Percentiles rank a stretch among this genome's conserved stretches.
These are phyloP conservation scores for Oostethus manadensis DNA, from an alignment of 2,113 vertebrate genomes.

Conservation along the genomic window DNA sequence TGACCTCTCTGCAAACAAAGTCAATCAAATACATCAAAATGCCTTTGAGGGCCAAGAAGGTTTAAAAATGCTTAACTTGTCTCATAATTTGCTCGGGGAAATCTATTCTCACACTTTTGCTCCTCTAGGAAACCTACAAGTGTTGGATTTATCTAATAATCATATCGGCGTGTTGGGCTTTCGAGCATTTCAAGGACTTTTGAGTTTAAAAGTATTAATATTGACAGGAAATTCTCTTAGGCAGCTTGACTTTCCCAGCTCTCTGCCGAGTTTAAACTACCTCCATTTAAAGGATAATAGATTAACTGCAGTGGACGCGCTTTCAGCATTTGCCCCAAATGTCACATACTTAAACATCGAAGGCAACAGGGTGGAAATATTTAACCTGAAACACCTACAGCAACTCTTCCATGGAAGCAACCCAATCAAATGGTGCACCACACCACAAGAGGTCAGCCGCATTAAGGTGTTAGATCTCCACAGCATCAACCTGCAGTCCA, in stretches of 20 bases:
- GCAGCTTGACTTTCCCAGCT: conserved; percentile 49
- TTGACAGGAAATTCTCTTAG: conserved; percentile 80
- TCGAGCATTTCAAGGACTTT: conserved; percentile 67
- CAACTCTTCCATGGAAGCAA: conserved; percentile 70
- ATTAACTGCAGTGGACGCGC: conserved; percentile 22
- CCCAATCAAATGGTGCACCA: conserved; percentile 63
- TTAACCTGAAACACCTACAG: conserved; percentile 58
- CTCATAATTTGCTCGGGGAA: conserved; percentile 81
- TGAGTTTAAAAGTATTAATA: conserved; percentile 58
- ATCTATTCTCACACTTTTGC: conserved; percentile 71
- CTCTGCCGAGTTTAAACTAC: conserved; percentile 49
- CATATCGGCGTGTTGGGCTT: conserved; percentile 74
- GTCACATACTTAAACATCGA: conserved; percentile 61
- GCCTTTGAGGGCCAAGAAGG: conserved; percentile 78
- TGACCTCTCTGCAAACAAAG: conserved; percentile 73
- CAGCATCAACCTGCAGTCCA: conserved; percentile 74
- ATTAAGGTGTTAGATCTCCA: conserved; percentile 75
- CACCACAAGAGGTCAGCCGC: conserved; percentile 22
- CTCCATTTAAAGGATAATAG: conserved; percentile 75
- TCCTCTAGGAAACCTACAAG: conserved; percentile 59
- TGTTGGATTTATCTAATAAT: conserved; percentile 80
- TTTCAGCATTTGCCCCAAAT: conserved; percentile 20
- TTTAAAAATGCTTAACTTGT: conserved; percentile 76
- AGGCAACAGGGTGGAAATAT: conserved; percentile 70
- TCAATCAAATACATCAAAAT: conserved; percentile 72